These are phyloP conservation scores for Onchidella celtica DNA, from an alignment of 2,888 invertebrate genomes.

Conservation along the genomic window DNA sequence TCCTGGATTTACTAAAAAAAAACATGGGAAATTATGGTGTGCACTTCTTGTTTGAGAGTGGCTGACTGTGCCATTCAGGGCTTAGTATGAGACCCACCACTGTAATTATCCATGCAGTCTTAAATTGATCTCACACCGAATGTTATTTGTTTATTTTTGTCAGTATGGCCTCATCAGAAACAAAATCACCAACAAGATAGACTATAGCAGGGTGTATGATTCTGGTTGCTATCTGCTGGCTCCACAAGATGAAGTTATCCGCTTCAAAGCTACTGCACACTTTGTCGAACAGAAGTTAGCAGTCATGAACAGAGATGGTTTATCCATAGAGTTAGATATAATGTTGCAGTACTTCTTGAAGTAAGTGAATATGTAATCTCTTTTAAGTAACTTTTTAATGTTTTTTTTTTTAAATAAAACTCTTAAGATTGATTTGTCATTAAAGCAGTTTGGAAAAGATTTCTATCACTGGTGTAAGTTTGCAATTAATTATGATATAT, in stretches of 20 bases:
- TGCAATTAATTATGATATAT: too few relatives aligned
- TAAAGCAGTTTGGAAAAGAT: too few relatives aligned
- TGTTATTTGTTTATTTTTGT: not conserved
- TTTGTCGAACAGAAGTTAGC: constrained; percentile 52
- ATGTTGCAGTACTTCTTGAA: constrained; percentile 64
- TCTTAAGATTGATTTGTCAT: too few relatives aligned
- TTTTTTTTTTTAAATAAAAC: not conserved
- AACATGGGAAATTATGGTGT: too few relatives aligned
- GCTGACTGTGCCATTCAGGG: too few relatives aligned
- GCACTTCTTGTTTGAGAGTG: too few relatives aligned
- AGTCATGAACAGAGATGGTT: constrained; percentile 61
- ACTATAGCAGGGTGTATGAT: constrained; percentile 54
- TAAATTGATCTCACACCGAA: too few relatives aligned
- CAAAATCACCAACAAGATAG: not conserved
- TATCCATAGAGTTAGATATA: constrained; percentile 57
- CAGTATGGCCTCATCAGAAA: not conserved
- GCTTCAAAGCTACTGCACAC: constrained; percentile 60
- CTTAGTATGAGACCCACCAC: too few relatives aligned
- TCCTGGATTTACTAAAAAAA: too few relatives aligned
- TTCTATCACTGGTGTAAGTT: too few relatives aligned
- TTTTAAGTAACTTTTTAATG: not conserved
- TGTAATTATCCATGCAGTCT: too few relatives aligned
- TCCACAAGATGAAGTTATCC: constrained; percentile 60
- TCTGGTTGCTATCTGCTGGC: constrained; percentile 69
- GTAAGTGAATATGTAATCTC: constrained; percentile 50